Evolutionary conservation across 1,140 invertebrate genomes (phyloP), one percentile per base, ranked within the genome.

Genomic region (Augochlora pura): DNA sequence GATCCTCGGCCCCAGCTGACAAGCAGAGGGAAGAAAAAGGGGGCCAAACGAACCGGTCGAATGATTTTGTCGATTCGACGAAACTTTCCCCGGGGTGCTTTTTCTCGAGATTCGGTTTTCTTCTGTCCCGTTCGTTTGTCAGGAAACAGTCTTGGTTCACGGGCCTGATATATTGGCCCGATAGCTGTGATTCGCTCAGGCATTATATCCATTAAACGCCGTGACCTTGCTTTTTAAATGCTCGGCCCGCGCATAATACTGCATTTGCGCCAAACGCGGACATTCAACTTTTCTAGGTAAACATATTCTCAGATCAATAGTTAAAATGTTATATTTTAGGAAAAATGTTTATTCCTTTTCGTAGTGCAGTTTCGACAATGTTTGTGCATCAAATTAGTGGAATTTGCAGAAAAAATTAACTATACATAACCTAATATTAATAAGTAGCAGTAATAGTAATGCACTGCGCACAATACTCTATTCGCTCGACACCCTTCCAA

Each of bases 171-270:
- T 85, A 89, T 87, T 83, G 84, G 73, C 66, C 64, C 82, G 87
- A 90, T 88, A 90, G 82, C 77, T 78, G 80, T 65, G 80, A n/a
- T 32, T 42, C 85, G 87, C 82, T 90, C 88, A 85, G 78, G 83
- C 88, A 83, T 90, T 89, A 87, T 87, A 81, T 76, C 86, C 88
- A 86, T 90, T 90, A 88, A 89, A 88, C 65, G 71, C 27, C 75
- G 86, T 83, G 84, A 86, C 85, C 84, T 84, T 66, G 76, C 72
- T 67, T 78, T 80, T 68, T 32, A 32, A 80, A 80, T 42, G 78
- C 57, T 2, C 64, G 70, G 70, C 2, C 46, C 49, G 27, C 63
- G 49, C 49, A 14, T 18, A 10, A 7, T n/a, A 8, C 6, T 54
- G 1, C 5, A 54, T 18, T 54, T n/a, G 23, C 23, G 54, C 25